Evolutionary conservation across 2,888 invertebrate species (phyloP), one percentile per base, ranked within the genome.

Genomic region (Timema cristinae): DNA sequence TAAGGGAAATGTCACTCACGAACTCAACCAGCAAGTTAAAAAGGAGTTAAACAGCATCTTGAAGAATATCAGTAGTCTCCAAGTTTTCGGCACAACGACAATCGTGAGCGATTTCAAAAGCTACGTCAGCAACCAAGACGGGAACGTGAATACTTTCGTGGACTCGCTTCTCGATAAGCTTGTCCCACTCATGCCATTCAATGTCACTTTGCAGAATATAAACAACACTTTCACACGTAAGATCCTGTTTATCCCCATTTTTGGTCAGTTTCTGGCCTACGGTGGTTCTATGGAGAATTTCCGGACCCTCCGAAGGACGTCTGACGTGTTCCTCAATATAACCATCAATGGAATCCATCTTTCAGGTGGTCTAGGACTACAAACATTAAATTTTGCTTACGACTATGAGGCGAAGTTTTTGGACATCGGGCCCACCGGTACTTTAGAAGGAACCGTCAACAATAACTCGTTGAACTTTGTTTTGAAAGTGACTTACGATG

Each of bases 391-490:
- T 0, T 63, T 63, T 48, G 63, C 63, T 48, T 63, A 63, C 63
- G 47, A 63, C 63, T 63, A 63, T 48, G 63, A 63, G 10, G 47
- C 48, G 32, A 63, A 48, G 9, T 4, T 63, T 32, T 48, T 16
- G 32, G 63, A 9, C 32, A 47, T 47, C 47, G 63, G 63, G 13
- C 63, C 47, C 16, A 63, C 47, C 6, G 63, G 63, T 13, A 32
- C 11, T 6, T 11, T 63, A 10, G 10, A 32, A 15, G 63, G 63
- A 4, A 11, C 63, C 16, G 47, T 63, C 47, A 48, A 48, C 5
- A 47, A 63, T 48, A 63, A 63, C 63, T 63, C 63, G 32, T 13
- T 63, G 47, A 9, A 48, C 47, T 63, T 63, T 48, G 63, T 48
- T 6, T 13, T 63, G 47, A 13, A 9, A 10, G 16, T 63, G 47